Evolutionary conservation across 2,113 vertebrate species (phyloP), one percentile per base, ranked within the genome.

Genomic region (human): DNA sequence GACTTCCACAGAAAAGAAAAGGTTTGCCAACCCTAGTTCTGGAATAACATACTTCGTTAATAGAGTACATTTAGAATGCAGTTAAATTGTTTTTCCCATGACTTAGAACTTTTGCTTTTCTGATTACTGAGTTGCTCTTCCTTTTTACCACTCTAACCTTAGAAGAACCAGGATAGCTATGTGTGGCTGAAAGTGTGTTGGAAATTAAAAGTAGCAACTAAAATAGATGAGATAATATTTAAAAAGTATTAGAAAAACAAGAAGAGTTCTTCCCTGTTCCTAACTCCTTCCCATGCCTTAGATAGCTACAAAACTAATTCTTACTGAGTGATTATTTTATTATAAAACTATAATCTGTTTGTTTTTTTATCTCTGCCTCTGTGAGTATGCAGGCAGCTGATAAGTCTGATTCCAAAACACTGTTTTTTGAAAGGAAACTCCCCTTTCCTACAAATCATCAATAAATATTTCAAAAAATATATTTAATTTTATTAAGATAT

Each of bases 401-500:
- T 5, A 73, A 61, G 40, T 81, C 40, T 96, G 30, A 30, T 61
- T 55, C 45, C 59, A 90, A 88, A 93, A 79, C 14, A 94, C 3
- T 94, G 59, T 82, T 86, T 73, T 59, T 78, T 73, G 35, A 94
- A 83, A 92, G 38, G 17, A 52, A 64, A 94, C 32, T 87, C 6
- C 1, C 14, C 38, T 90, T 87, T 90, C 80, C 38, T 90, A 52
- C 48, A 90, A 75, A 68, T 89, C 61, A 76, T 30, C 75, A 93
- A 59, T 57, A 59, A 52, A 81, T 75, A 88, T 83, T 92, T 94
- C 35, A 45, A 90, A 84, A 86, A 72, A 79, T 45, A 8, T 13
- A 43, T 17, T 90, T 64, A 86, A 13, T 59, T 66, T 75, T 84
- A 68, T 55, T 96, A 94, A 92, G 43, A 85, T 92, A 25, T 89